These are phyloP conservation scores for Tuta absoluta DNA, from an alignment of 2,888 invertebrate species.

Conservation along the genomic window DNA sequence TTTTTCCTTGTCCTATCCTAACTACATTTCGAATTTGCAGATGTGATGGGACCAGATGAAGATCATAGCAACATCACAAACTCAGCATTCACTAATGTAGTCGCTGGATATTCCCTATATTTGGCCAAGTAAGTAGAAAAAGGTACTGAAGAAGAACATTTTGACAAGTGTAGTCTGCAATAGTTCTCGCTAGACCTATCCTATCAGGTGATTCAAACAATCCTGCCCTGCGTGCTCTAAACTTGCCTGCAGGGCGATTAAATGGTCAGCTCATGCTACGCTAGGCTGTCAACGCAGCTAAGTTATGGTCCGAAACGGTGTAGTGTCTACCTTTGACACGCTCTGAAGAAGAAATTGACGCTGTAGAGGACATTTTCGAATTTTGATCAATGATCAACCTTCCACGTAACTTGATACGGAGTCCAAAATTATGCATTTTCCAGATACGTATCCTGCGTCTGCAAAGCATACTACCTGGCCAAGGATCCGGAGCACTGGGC, in stretches of 20 bases:
- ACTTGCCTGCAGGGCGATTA: too few relatives aligned
- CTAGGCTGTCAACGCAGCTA: too few relatives aligned
- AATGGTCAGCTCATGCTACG: too few relatives aligned
- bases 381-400: too few relatives aligned
- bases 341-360: too few relatives aligned
- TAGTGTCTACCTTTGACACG: too few relatives aligned
- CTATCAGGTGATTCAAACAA: too few relatives aligned
- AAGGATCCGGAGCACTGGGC: conserved; percentile 69
- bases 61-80: conserved; percentile 81
- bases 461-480: conserved; percentile 65
- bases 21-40: conserved; percentile 47
- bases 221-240: too few relatives aligned
- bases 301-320: too few relatives aligned
- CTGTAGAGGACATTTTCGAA: too few relatives aligned
- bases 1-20: neutral
- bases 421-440: conserved; percentile 27
- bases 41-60: conserved; percentile 84
- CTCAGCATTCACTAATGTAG: conserved; percentile 82
- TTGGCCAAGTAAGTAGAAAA: conserved; percentile 73
- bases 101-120: conserved; percentile 80
- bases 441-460: conserved; percentile 74
- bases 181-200: too few relatives aligned
- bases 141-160: neutral
- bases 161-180: too few relatives aligned
- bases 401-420: neutral